Base-by-base conservation (phyloP, 2,888 invertebrate species). In the Drosophila mercatorum region DNA sequence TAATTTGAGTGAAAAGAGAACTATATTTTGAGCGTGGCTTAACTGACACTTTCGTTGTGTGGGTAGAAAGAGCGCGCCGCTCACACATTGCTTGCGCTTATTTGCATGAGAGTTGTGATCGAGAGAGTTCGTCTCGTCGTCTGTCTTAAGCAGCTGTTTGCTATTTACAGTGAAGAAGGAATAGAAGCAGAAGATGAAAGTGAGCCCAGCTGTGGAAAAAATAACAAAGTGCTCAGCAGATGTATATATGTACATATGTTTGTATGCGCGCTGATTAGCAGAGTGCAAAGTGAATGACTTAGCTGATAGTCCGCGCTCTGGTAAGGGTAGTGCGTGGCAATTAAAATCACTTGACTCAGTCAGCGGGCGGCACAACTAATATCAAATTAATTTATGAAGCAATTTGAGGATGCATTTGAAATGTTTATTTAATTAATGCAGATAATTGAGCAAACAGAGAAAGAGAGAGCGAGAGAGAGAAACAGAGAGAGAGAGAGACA, bases 351-450 rank as follows among this genome's bases (percentile, higher is more conserved):
- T 83, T 70, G 65, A 80, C 59, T 62, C 47, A 64, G 46, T 60
- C 65, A 66, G 57, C 69, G 53, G 69, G 61, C 74, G 76, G 53
- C 59, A 78, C 64, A 67, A 71, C 47, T 78, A 83, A 77, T 72
- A 72, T 66, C 68, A 80, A 82, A 89, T 86, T 89, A 78, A 89
- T 80, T 87, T 87, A 72, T 76, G 72, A 70, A 81, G 78, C 81
- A 77, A 80, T 84, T 84, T 77, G 68, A 78, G 57, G 75, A 68
- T 81, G 76, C 78, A 78, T 81, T 88, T 78, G 60, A 81, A 80
- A 75, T 80, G 73, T 75, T 80, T 82, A 79, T 88, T 86, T 75
- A 89, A 88, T 84, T 88, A 90, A 86, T 81, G 68, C 66, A 64
- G 70, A 76, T 83, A 77, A 89, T 86, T 78, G 72, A 47, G 12